Conservation (phyloP, 2,797 vertebrate genomes). For the Bryconaethiops microstoma region DNA sequence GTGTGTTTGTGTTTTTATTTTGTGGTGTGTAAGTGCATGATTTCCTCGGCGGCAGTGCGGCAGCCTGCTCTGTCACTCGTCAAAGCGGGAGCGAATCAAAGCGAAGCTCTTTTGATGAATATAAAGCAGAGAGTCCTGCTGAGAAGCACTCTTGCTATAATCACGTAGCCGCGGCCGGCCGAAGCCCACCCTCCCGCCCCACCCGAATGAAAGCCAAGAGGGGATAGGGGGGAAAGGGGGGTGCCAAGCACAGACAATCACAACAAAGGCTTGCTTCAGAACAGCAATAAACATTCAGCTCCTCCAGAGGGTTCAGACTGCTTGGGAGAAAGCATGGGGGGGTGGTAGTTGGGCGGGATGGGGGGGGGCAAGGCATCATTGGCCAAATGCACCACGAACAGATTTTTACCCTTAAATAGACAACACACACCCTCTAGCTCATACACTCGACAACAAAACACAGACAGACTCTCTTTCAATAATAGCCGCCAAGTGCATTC, state of each 20-base stretch:
- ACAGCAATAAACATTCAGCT: conserved; percentile 82
- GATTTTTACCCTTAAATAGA: conserved; percentile 65
- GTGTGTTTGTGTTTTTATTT: conserved; percentile 33
- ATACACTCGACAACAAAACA: conserved; percentile 46
- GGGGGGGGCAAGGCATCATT: conserved; percentile 53
- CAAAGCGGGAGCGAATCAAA: conserved; percentile 86
- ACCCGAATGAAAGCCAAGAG: conserved; percentile 77
- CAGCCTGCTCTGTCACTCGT: conserved; percentile 80
- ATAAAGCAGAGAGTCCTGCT: conserved; percentile 85
- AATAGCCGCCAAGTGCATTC: conserved; percentile 33
- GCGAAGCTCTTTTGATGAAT: conserved; percentile 87
- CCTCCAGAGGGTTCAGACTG: conserved; percentile 72
- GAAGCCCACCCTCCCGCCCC: conserved; percentile 49
- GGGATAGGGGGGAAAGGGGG: conserved; percentile 70
- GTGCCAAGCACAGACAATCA: conserved; percentile 70
- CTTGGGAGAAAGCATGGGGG: conserved; percentile 42
- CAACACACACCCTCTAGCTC: conserved; percentile 54
- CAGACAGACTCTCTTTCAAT: conserved; percentile 46
- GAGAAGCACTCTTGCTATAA: conserved; percentile 82
- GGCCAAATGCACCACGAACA: conserved; percentile 57
- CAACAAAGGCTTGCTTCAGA: conserved; percentile 81
- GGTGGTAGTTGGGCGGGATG: conserved; percentile 45
- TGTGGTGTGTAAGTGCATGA: conserved; percentile 73
- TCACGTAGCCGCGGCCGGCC: conserved; percentile 78
- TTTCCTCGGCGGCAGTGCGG: conserved; percentile 76